Base-by-base conservation (phyloP, 2,113 vertebrate genomes). In the Cariama cristata region DNA sequence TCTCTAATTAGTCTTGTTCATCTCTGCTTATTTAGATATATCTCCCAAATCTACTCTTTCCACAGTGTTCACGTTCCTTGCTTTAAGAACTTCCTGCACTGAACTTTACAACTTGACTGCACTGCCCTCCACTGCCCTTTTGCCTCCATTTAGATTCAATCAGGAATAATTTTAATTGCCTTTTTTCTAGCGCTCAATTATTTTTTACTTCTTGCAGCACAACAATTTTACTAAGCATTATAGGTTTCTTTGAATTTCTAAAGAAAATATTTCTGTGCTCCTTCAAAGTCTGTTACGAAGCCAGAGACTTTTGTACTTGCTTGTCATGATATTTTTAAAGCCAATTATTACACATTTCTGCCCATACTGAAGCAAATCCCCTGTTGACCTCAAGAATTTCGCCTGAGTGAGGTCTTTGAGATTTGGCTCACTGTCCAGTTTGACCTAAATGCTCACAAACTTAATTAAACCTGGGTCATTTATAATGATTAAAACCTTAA, bases 321-420 rank as follows among this genome's bases (percentile, higher is more conserved):
- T 92, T 73, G 52, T 79, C 76, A 62, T 22, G 45, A 56, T 79
- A 27, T 71, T 96, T 94, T 87, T 64, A 93, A 96, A 89, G 76
- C 69, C 45, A 96, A 76, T 95, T 94, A 93, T 89, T 82, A 89
- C 73, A 91, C 66, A 82, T 89, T 93, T 95, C 87, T 96, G 77
- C 58, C 47, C 59, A 33, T 42, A 88, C 28, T 91, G 53, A 96
- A 90, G 60, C 49, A 97, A 93, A 96, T 91, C 49, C 80, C 60
- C 58, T 55, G 53, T 4, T 90, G 89, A 86, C 86, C 86, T 86
- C 45, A 93, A 72, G 62, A 80, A 85, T 94, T 96, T 89, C 4
- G 47, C 49, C 72, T 52, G 50, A 96, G 49, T 68, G 73, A 89
- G 80, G 83, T 84, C 80, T 88, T 49, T 60, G 58, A 93, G 83